phyloP scores from a whole-genome alignment of 2,113 vertebrate species.

The Scalopus aquaticus region DNA sequence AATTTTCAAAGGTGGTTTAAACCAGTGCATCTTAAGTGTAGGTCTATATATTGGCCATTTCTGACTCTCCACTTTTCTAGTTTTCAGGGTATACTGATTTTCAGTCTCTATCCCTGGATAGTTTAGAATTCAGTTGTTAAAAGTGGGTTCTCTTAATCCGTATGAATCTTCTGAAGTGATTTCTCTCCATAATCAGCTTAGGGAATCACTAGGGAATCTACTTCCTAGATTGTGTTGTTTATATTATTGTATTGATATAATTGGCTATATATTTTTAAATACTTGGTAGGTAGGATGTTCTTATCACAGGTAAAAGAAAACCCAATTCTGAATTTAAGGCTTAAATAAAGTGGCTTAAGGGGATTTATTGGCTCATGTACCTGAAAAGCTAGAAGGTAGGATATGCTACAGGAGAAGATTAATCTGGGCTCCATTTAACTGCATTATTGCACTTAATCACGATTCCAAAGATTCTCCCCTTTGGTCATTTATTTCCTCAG shows the following conservation, averaged over 20 bases:
- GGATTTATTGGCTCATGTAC: background rate
- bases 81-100: conserved; percentile 29
- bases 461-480: background rate
- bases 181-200: background rate
- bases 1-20: conserved; percentile 43
- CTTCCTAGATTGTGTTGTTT: conserved; percentile 28
- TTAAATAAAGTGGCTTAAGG: background rate
- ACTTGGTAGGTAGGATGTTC: background rate
- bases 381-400: background rate
- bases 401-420: background rate
- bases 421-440: background rate
- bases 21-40: background rate
- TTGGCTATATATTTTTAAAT: background rate
- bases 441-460: background rate
- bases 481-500: background rate
- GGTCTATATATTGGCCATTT: background rate
- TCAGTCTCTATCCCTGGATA: background rate
- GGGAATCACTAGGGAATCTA: background rate
- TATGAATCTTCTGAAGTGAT: background rate
- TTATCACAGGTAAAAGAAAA: conserved; percentile 31
- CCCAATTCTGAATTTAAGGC: background rate
- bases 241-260: conserved; percentile 12
- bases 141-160: background rate
- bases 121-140: conserved; percentile 12
- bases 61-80: background rate